Conservation (phyloP, 1,140 invertebrate species). For the Piezodorus guildinii region DNA sequence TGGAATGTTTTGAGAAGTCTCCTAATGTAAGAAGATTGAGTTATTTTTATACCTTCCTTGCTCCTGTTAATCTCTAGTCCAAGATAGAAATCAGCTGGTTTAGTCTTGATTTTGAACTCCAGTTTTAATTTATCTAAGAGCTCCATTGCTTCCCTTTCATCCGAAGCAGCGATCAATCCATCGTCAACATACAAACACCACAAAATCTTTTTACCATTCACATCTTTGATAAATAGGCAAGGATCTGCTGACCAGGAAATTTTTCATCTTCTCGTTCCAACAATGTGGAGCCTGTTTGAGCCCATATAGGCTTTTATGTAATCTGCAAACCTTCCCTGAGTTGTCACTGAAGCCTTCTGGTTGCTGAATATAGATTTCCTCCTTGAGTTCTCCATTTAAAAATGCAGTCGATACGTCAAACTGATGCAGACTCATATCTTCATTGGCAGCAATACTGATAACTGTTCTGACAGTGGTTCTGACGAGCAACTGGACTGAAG, state of each 20-base stretch:
- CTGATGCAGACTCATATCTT: constrained; percentile 28
- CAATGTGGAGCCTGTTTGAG: constrained; percentile 31
- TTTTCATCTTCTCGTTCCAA: constrained; percentile 31
- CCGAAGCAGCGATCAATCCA: not conserved
- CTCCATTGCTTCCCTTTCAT: not conserved
- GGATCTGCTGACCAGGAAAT: constrained; percentile 24
- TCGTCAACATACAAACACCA: not conserved
- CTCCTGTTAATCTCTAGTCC: too few species aligned
- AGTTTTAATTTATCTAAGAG: not conserved
- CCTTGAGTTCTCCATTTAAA: constrained; percentile 34
- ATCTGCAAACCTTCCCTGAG: constrained; percentile 25
- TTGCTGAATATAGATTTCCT: constrained; percentile 35
- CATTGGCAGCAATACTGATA: constrained; percentile 28
- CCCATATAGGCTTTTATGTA: constrained; percentile 33
- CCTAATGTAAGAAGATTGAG: not conserved
- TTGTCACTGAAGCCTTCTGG: constrained; percentile 31
- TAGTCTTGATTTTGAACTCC: not conserved
- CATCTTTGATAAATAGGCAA: not conserved
- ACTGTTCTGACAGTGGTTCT: constrained; percentile 30
- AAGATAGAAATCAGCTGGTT: too few species aligned
- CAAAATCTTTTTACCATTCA: not conserved
- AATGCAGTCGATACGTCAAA: constrained; percentile 37
- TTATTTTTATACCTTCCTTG: not conserved
- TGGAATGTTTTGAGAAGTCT: not conserved
- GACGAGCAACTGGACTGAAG: constrained; percentile 31